Conservation (phyloP, 2,888 invertebrate genomes). For the Apoderus coryli region DNA sequence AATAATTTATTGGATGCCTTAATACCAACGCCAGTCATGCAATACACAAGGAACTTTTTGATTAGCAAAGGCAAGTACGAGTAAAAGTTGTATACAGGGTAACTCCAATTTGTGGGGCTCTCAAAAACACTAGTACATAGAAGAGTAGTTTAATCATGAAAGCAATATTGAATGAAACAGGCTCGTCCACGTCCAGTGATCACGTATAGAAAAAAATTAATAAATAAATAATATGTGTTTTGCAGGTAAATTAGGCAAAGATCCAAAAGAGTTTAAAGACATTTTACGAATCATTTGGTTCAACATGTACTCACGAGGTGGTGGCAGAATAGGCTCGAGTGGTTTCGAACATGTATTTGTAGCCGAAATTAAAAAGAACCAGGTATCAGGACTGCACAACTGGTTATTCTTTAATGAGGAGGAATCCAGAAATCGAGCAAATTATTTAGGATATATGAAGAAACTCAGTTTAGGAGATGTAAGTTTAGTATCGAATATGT, state of each 20-base stretch:
- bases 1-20: constrained; percentile 65
- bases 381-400: constrained; percentile 75
- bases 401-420: constrained; percentile 77
- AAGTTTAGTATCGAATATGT: no score
- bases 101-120: no score
- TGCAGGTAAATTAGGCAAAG: constrained; percentile 44
- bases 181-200: no score
- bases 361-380: constrained; percentile 67
- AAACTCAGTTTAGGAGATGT: constrained; percentile 57
- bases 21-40: constrained; percentile 62
- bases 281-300: constrained; percentile 66
- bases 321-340: constrained; percentile 67
- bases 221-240: no score
- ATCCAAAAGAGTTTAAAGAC: constrained; percentile 56
- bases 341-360: constrained; percentile 90
- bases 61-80: constrained; percentile 41
- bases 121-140: no score
- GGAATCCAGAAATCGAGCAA: constrained; percentile 52
- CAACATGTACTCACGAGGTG: constrained; percentile 65
- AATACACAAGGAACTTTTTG: constrained; percentile 51
- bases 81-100: no score
- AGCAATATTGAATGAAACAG: no score
- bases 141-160: no score
- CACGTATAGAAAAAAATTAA: no score
- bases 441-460: constrained; percentile 70